Evolutionary conservation across 2,888 invertebrate genomes (phyloP), one percentile per base, ranked within the genome.

Genomic region (Pogonocherus hispidulus): DNA sequence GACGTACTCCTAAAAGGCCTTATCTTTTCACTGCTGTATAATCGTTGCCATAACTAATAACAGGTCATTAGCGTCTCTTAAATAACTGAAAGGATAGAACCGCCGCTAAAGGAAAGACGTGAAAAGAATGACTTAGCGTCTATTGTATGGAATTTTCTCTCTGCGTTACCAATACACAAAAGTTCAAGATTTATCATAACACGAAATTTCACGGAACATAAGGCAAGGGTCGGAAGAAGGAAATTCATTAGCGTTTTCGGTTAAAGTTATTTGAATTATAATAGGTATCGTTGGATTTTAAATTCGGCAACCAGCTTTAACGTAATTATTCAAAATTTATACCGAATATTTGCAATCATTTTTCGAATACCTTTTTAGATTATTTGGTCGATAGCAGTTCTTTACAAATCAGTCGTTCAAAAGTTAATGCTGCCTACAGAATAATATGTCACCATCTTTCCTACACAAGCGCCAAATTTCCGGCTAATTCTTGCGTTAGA

Each of bases 91-190:
- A 41, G 57, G 57, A 22, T 57, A 14, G 16, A 44, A 44, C 57
- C 44, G 22, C 23, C 18, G 37, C n/a, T 41, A 57, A 46, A 57
- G 57, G 22, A 19, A 41, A 41, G 55, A 35, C 57, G 57, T 44
- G 57, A 57, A 57, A 57, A 44, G 57, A 57, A 57, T 57, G 57
- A 57, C 57, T 57, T 57, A 56, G 44, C 57, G 44, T 46, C 44
- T 57, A 23, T 57, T 57, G 57, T 57, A 41, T 57, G 23, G 41
- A 44, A 44, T 57, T 46, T 44, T 46, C 57, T 23, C 44, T 20
- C 23, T 9, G n/a, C 41, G 20, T 20, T 19, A 6, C 19, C 14
- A 20, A 57, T 27, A 23, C 18, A 46, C 46, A 23, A 11, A 23
- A 44, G 6, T 27, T 57, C 4, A 16, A 46, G 57, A 57, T 46